Percentiles rank a stretch among this genome's conserved stretches.
phyloP scores from a whole-genome alignment of 2,113 vertebrate genomes.

The Meles meles region DNA sequence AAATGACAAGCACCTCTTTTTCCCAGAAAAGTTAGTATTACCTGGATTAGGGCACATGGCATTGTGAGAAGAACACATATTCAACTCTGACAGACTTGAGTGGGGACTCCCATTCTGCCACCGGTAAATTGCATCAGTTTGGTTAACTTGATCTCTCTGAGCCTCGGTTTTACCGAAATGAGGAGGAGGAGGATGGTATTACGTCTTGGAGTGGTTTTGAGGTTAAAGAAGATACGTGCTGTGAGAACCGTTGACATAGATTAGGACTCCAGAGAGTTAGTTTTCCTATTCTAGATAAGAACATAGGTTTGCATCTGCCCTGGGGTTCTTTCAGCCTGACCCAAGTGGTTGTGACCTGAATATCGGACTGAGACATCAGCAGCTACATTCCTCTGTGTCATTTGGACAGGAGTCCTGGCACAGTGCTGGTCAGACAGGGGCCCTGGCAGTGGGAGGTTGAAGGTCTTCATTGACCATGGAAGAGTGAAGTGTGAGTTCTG shows the following conservation, averaged over 20 bases:
- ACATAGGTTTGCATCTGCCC: accelerated
- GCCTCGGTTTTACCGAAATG: background rate
- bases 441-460: slow-evolving; percentile 45
- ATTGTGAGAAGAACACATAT: background rate
- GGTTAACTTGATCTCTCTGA: background rate
- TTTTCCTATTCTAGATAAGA: background rate
- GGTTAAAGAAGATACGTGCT: background rate
- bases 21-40: background rate
- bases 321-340: background rate
- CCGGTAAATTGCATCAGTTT: background rate
- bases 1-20: background rate
- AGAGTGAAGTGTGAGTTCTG: slow-evolving; percentile 79
- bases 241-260: background rate
- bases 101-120: background rate
- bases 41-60: background rate
- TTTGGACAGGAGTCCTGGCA: slow-evolving; percentile 68
- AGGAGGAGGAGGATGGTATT: background rate
- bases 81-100: too few relatives aligned
- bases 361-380: background rate
- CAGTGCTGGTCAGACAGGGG: background rate
- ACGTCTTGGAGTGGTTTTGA: background rate
- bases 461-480: slow-evolving; percentile 69
- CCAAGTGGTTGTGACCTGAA: slow-evolving; percentile 15
- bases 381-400: slow-evolving; percentile 61
- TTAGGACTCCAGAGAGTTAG: too few relatives aligned